Evolutionary conservation across 2,888 invertebrate genomes (phyloP).

Genomic region (Hoplodrina ambigua): DNA sequence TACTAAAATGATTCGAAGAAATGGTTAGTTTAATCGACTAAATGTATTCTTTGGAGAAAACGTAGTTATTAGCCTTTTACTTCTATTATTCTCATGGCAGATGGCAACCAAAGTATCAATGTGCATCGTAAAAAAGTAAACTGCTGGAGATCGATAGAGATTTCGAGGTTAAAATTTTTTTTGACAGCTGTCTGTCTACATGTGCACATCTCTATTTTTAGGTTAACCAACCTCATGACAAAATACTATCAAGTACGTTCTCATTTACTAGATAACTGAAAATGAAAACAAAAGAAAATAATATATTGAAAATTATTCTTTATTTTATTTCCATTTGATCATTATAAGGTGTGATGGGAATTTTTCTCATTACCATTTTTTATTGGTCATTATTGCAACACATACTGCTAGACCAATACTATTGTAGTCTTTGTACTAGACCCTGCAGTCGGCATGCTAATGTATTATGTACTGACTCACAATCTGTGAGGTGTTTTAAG

Average conservation of each 20-base stretch:
- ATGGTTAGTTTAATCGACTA: slow-evolving; percentile 31
- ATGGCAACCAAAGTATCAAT: neutral
- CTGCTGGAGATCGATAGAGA: neutral
- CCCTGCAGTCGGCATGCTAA: neutral
- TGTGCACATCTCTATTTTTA: slow-evolving; percentile 29
- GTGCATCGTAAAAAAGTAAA: accelerated
- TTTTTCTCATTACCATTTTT: neutral
- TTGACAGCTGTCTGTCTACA: slow-evolving; percentile 2
- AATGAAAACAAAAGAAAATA: slow-evolving; percentile 3
- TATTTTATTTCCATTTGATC: neutral
- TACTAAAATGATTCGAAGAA: slow-evolving; percentile 3
- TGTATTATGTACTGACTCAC: too few species aligned
- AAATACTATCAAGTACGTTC: slow-evolving; percentile 23
- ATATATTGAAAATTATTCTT: neutral
- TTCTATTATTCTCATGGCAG: neutral
- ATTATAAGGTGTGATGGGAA: neutral
- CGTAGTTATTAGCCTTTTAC: neutral
- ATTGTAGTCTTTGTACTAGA: too few species aligned
- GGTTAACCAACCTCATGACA: slow-evolving; percentile 1
- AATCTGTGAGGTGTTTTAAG: neutral
- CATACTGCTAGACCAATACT: neutral
- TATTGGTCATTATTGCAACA: neutral
- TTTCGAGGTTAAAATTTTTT: neutral
- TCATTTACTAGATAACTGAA: neutral
- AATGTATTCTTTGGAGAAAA: neutral